Evolutionary conservation across 2,888 invertebrate genomes (phyloP).

Genomic region (Fragum fragum): DNA sequence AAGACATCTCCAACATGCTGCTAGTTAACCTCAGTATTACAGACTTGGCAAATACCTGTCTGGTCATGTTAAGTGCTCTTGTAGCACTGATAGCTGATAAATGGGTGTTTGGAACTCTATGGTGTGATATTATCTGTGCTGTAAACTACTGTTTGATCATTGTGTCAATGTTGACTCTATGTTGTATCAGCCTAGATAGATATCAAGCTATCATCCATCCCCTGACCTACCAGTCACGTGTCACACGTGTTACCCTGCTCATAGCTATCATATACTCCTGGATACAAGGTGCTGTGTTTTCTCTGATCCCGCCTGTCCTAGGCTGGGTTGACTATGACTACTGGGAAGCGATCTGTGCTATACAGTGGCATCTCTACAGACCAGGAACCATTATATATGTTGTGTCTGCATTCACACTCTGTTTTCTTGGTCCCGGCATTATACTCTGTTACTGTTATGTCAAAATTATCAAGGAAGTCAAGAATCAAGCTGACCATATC

Average conservation of each 20-base stretch:
- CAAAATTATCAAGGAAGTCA: slow-evolving; percentile 70
- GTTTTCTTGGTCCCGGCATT: slow-evolving; percentile 81
- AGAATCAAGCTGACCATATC: slow-evolving; percentile 42
- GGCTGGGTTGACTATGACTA: slow-evolving; percentile 85
- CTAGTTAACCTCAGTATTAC: slow-evolving; percentile 82
- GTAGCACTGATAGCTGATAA: slow-evolving; percentile 71
- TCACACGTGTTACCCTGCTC: slow-evolving; percentile 69
- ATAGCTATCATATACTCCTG: slow-evolving; percentile 78
- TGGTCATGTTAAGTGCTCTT: slow-evolving; percentile 81
- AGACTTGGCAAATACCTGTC: slow-evolving; percentile 75
- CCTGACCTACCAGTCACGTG: slow-evolving; percentile 73
- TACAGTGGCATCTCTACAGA: slow-evolving; percentile 80
- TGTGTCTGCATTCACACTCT: slow-evolving; percentile 79
- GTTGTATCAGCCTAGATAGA: slow-evolving; percentile 85
- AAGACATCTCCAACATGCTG: slow-evolving; percentile 80
- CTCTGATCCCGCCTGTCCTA: slow-evolving; percentile 74
- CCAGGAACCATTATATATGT: slow-evolving; percentile 79
- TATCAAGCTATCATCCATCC: slow-evolving; percentile 82
- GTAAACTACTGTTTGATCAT: slow-evolving; percentile 86
- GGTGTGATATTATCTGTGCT: slow-evolving; percentile 82
- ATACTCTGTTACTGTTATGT: slow-evolving; percentile 78
- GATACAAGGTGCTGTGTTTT: slow-evolving; percentile 83
- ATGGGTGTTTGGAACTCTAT: slow-evolving; percentile 67
- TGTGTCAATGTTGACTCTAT: slow-evolving; percentile 85
- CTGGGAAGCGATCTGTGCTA: slow-evolving; percentile 85